Conservation (phyloP, 2,888 invertebrate genomes). For the Morinoia aosen region DNA sequence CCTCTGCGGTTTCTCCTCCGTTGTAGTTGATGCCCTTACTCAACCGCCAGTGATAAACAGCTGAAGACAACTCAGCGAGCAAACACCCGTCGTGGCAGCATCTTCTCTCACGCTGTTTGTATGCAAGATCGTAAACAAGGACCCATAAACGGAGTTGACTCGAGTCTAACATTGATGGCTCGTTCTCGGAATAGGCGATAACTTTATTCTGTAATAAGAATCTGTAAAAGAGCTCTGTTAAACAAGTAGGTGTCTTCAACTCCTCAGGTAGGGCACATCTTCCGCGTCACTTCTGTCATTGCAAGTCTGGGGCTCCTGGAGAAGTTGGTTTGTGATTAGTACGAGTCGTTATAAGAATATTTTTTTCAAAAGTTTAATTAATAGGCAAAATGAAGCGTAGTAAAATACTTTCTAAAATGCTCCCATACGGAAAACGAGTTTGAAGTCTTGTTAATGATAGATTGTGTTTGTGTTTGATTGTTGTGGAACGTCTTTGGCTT, state of each 20-base stretch:
- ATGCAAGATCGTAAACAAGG: conserved; percentile 53
- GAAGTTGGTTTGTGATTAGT: not conserved
- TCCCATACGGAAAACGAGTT: not conserved
- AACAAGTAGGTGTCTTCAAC: conserved; percentile 30
- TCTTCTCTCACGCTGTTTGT: conserved; percentile 51
- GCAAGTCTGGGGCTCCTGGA: not conserved
- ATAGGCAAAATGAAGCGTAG: not conserved
- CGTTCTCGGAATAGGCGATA: conserved; percentile 47
- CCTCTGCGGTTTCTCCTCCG: conserved; percentile 27
- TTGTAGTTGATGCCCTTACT: conserved; percentile 36
- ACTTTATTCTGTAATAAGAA: conserved; percentile 48
- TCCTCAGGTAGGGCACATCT: not conserved
- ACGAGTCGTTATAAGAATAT: not conserved
- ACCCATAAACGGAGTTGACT: conserved; percentile 51
- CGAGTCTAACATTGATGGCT: conserved; percentile 49
- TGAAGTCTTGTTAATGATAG: not conserved
- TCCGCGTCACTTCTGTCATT: not conserved
- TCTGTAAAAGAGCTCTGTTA: conserved; percentile 4
- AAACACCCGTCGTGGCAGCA: conserved; percentile 34
- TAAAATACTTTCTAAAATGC: not conserved
- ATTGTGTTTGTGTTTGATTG: too few species aligned
- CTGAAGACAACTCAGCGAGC: conserved; percentile 7
- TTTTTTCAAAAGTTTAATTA: not conserved
- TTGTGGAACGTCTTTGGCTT: too few species aligned
- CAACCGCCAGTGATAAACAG: conserved; percentile 41